Conservation (phyloP, 1,140 invertebrate species). For the Listronotus oregonensis region DNA sequence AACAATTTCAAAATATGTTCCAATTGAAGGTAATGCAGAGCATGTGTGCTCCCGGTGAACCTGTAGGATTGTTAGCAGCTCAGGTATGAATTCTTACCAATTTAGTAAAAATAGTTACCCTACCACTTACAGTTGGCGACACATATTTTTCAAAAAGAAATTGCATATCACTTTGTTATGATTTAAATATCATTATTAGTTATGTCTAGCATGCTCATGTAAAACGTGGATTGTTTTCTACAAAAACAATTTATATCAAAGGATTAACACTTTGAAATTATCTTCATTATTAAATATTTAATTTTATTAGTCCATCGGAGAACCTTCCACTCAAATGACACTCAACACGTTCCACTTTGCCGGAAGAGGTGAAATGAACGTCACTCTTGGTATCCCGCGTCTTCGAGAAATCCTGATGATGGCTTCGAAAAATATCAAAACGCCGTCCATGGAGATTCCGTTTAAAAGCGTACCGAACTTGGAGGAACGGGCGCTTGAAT, state of each 20-base stretch:
- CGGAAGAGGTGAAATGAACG: conserved; percentile 99
- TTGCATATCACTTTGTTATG: too few relatives aligned
- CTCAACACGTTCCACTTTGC: conserved; percentile 99
- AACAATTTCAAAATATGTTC: conserved; percentile 72
- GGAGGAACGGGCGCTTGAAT: conserved; percentile 67
- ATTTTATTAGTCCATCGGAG: conserved; percentile 80
- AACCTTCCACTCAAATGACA: conserved; percentile 99
- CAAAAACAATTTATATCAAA: too few relatives aligned
- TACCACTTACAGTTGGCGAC: too few relatives aligned
- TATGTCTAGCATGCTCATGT: too few relatives aligned
- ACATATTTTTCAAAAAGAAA: too few relatives aligned
- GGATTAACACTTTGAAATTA: too few relatives aligned
- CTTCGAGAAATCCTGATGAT: conserved; percentile 97
- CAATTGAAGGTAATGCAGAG: conserved; percentile 78
- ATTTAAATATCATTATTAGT: too few relatives aligned
- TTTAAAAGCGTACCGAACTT: conserved; percentile 66
- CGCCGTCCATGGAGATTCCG: conserved; percentile 94
- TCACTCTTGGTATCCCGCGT: conserved; percentile 96
- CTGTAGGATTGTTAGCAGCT: conserved; percentile 94
- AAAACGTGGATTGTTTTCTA: too few relatives aligned
- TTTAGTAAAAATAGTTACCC: too few relatives aligned
- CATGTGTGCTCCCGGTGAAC: conserved; percentile 87
- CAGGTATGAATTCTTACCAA: conserved; percentile 57
- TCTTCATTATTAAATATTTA: conserved; percentile 8
- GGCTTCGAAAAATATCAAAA: conserved; percentile 89